Base-by-base conservation (phyloP, 2,797 vertebrate genomes). In the Danionella dracula region DNA sequence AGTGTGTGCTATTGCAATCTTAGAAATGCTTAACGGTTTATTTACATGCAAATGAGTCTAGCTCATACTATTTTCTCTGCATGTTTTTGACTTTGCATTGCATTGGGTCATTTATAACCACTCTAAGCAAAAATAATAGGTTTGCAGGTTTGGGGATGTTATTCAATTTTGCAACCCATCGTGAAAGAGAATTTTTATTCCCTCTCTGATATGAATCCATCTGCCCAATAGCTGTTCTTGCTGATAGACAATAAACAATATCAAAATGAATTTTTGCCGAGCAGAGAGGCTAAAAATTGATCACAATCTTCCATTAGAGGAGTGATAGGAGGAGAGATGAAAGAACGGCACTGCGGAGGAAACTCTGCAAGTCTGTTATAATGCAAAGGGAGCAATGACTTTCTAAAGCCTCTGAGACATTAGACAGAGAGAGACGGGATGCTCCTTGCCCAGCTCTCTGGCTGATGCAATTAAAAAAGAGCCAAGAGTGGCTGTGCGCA, bases 401-500 rank as follows among this genome's bases (percentile, higher is more conserved):
- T 66, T 66, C 32, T 31, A 48, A 56, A 66, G 54, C 64, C 48
- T 66, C 53, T 57, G 34, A 66, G 54, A 66, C 64, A 66, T 66
- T 66, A 66, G n/a, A 44, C 42, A 21, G 44, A 49, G 34, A 49
- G 35, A 58, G 42, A 40, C 4, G 32, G 53, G 63, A 46, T 38
- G 53, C 63, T 66, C 51, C 16, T 55, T 38, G 53, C 63, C 53
- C 63, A 55, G 32, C 46, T 13, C 64, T 66, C 44, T 48, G 54
- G 27, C 64, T 57, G 64, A 49, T 57, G 51, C 53, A 66, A 66
- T 57, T 66, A 66, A 66, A n/a, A 66, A 31, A 16, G 1, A 41
- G 54, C 44, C 64, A 34, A 56, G 31, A 17, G 50, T 0, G 32
- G 19, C 21, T 8, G 41, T 46, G 44, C 34, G 23, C 35, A 48